Percentiles rank a stretch among this genome's conserved stretches.
Conservation (phyloP, 2,113 vertebrate species). For the Burhinus oedicnemus region DNA sequence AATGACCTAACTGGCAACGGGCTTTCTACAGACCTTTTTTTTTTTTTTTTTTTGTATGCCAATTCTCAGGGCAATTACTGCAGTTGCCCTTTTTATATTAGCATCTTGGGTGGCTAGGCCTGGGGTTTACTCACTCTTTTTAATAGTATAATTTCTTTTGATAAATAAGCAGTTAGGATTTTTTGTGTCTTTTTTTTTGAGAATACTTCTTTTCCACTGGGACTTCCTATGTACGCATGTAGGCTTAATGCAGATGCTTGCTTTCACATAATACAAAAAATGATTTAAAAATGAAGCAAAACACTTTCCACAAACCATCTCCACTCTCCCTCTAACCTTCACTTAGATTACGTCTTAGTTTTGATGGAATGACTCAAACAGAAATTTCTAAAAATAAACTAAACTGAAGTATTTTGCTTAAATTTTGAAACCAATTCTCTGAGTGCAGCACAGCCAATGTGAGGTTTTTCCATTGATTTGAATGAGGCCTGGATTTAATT, state of each 20-base stretch:
- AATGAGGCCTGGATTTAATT: not conserved
- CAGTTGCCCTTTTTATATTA: slow-evolving; percentile 58
- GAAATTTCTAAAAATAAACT: not conserved
- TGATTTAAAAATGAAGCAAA: slow-evolving; percentile 29
- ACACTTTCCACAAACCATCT: not conserved
- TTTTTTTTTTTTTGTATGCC: slow-evolving; percentile 48
- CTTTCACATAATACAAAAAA: slow-evolving; percentile 23
- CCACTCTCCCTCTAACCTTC: not conserved
- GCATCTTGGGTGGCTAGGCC: slow-evolving; percentile 59
- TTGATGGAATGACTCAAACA: not conserved
- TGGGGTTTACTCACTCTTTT: slow-evolving; percentile 55
- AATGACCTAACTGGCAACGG: slow-evolving; percentile 65
- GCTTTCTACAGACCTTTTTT: slow-evolving; percentile 29
- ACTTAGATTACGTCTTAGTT: not conserved
- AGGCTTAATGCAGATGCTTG: not conserved
- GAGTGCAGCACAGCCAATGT: not conserved
- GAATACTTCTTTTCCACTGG: slow-evolving; percentile 47
- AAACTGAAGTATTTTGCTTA: not conserved
- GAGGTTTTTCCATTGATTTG: not conserved
- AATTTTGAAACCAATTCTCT: not conserved
- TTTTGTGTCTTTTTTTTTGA: not conserved
- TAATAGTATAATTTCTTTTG: slow-evolving; percentile 59
- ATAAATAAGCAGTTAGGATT: slow-evolving; percentile 52
- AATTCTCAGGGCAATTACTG: slow-evolving; percentile 68
- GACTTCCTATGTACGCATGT: slow-evolving; percentile 2